Base-by-base conservation (phyloP, 1,140 invertebrate species). In the Aethina tumida region DNA sequence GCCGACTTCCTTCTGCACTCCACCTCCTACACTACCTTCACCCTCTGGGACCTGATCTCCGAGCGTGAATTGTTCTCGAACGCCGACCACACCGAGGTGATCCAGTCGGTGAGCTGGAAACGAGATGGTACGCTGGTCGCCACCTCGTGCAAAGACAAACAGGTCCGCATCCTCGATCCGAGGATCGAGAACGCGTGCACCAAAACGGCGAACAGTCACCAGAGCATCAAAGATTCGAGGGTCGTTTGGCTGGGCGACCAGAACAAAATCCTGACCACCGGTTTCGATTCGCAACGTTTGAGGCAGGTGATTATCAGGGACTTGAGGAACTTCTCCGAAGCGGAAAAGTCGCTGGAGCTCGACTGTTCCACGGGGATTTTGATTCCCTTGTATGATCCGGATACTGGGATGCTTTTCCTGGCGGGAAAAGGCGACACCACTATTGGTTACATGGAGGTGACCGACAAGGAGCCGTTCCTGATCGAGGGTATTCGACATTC, bases 391-490 rank as follows among this genome's bases (percentile, higher is more conserved):
- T 92, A 78, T 60, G 91, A 95, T 69, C 63, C 82, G 19, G 91
- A 95, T 50, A 95, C 92, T 13, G 84, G 85, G 45, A 93, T 95
- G 90, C 68, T 95, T 14, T 95, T 95, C 64, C 63, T 95, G 20
- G 83, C 84, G 49, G 90, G 89, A n/a, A 93, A 95, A 68, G 87
- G 84, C 5, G 88, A 91, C 54, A 86, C 83, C 0, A 87, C 85
- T 0, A 88, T 92, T 27, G 68, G 77, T 16, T 92, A 89, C 51
- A 76, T 88, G 74, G 87, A 92, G 66, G 73, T 92, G 1, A 79
- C 72, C 17, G 84, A 90, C 39, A 77, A 80, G 50, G 86, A 91
- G 53, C 87, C 87, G 1, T 85, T 76, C 58, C 60, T 92, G 1
- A 81, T 83, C 37, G 87, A 92, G 64, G 87, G 87, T 19, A 73